Percentiles rank a stretch among this genome's conserved stretches.
Evolutionary conservation across 2,888 invertebrate genomes (phyloP).

Genomic region (Sepiola atlantica): DNA sequence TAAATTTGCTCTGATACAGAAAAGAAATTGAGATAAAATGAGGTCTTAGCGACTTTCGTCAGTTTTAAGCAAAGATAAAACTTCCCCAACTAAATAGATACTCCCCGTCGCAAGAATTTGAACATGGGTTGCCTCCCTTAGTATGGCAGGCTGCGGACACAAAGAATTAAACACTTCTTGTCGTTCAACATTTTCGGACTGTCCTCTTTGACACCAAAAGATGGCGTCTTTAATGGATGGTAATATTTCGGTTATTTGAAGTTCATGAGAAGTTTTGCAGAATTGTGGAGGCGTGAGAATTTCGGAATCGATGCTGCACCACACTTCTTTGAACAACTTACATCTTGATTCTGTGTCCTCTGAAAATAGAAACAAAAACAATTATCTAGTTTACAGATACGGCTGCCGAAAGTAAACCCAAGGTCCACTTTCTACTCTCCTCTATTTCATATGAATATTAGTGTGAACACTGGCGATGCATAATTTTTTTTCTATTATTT

Average conservation of each 20-base stretch:
- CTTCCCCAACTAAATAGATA: conserved; percentile 86
- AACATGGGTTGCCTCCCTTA: conserved; percentile 62
- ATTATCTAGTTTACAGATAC: too few relatives aligned
- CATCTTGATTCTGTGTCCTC: neutral
- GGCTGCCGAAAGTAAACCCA: too few relatives aligned
- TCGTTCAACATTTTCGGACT: neutral
- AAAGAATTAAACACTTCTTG: neutral
- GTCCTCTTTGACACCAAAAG: neutral
- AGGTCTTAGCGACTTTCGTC: neutral
- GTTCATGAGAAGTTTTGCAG: neutral
- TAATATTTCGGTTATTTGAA: neutral
- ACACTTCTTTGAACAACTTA: neutral
- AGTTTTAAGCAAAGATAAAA: conserved; percentile 74
- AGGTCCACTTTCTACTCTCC: too few relatives aligned
- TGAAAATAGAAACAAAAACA: neutral
- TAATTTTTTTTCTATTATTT: too few relatives aligned
- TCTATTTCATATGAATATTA: too few relatives aligned
- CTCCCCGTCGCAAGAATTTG: conserved; percentile 88
- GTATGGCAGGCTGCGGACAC: conserved; percentile 50
- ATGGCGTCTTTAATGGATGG: neutral
- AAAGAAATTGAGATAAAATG: too few relatives aligned
- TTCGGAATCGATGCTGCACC: neutral
- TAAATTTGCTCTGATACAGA: too few relatives aligned
- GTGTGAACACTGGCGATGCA: too few relatives aligned
- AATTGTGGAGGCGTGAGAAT: neutral